Evolutionary conservation across 2,797 vertebrate genomes (phyloP).

Genomic region (Coregonus sp.): DNA sequence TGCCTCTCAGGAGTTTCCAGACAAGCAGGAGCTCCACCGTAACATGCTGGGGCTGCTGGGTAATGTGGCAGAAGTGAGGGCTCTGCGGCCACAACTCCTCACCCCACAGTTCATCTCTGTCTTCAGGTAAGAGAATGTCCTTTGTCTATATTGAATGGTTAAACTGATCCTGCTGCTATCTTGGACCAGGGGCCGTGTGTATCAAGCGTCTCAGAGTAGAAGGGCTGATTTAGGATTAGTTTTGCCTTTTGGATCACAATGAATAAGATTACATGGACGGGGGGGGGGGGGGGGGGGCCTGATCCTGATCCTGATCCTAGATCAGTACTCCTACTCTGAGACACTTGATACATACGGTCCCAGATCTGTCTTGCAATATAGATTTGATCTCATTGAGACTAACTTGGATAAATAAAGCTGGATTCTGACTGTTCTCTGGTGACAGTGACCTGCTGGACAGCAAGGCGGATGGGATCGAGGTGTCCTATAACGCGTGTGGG

Average conservation of each 20-base stretch:
- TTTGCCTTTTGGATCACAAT: neutral
- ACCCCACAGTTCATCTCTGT: constrained; percentile 94
- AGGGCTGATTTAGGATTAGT: neutral
- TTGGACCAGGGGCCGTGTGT: neutral
- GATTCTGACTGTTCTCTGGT: neutral
- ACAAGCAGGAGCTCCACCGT: constrained; percentile 96
- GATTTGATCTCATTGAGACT: neutral
- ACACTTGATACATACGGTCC: no score
- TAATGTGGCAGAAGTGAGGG: constrained; percentile 93
- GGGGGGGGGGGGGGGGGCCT: neutral
- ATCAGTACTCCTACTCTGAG: neutral
- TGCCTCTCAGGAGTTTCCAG: constrained; percentile 87
- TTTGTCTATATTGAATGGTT: neutral
- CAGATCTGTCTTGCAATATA: neutral
- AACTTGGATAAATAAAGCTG: no score
- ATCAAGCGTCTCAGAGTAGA: no score
- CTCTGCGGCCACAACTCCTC: constrained; percentile 91
- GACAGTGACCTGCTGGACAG: constrained; percentile 92
- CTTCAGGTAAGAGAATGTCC: constrained; percentile 83
- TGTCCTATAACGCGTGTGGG: constrained; percentile 96
- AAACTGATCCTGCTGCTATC: neutral
- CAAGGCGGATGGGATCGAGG: constrained; percentile 96
- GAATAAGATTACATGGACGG: neutral
- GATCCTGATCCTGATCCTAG: neutral
- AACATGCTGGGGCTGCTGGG: constrained; percentile 97